Conservation (phyloP, 1,140 invertebrate genomes). For the Macrotrachela quadricornifera region DNA sequence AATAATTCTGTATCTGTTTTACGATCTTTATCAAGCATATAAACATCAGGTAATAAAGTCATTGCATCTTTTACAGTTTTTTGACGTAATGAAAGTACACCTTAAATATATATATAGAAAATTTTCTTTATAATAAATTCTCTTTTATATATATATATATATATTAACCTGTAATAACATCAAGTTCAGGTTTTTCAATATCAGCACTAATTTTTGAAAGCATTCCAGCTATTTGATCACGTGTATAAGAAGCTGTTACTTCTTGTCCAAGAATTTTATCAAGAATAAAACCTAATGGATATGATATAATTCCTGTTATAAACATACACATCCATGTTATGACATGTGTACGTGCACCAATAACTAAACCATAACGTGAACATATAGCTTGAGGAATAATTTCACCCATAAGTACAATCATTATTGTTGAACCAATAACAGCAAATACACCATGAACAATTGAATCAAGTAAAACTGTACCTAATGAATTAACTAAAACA, state of each 20-base stretch:
- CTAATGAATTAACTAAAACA: slow-evolving; percentile 14
- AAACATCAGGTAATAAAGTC: slow-evolving; percentile 14
- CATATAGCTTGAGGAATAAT: slow-evolving; percentile 18
- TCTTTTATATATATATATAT: too few species aligned
- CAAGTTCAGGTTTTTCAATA: slow-evolving; percentile 4
- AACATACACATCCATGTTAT: slow-evolving; percentile 82
- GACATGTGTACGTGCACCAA: slow-evolving; percentile 78
- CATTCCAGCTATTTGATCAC: neutral
- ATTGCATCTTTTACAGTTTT: slow-evolving; percentile 15
- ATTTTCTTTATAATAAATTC: too few species aligned
- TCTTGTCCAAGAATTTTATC: slow-evolving; percentile 56
- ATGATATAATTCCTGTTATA: slow-evolving; percentile 73
- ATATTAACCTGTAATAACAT: slow-evolving; percentile 15
- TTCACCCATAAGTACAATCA: slow-evolving; percentile 17
- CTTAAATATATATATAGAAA: neutral
- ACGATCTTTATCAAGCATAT: slow-evolving; percentile 12
- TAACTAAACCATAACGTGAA: slow-evolving; percentile 39
- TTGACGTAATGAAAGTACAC: slow-evolving; percentile 14
- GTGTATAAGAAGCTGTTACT: neutral
- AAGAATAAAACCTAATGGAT: slow-evolving; percentile 67
- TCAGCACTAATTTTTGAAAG: neutral
- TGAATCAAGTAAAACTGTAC: slow-evolving; percentile 24
- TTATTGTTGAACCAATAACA: slow-evolving; percentile 13
- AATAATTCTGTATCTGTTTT: slow-evolving; percentile 1
- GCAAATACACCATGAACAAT: slow-evolving; percentile 18